Percentiles rank a stretch among this genome's conserved stretches.
phyloP scores from a whole-genome alignment of 2,888 invertebrate species.

The Brachyptera risi region DNA sequence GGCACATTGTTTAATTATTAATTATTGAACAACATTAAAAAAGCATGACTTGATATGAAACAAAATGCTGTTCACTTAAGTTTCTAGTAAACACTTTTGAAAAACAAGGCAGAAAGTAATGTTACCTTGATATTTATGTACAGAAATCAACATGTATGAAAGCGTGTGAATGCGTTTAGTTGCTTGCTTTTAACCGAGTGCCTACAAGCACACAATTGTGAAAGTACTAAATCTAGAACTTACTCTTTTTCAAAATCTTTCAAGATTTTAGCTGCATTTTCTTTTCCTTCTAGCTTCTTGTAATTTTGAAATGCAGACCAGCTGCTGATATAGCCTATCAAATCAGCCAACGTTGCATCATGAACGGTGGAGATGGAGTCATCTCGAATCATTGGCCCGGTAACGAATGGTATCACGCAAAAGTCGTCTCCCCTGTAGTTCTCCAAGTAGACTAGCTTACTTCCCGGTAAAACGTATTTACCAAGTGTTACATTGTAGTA shows the following conservation, averaged over 20 bases:
- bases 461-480: slow-evolving; percentile 36
- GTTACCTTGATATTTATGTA: slow-evolving; percentile 28
- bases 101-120: background rate
- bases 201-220: slow-evolving; percentile 1
- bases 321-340: slow-evolving; percentile 40
- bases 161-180: background rate
- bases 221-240: no score
- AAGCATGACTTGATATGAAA: background rate
- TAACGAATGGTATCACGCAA: slow-evolving; percentile 33
- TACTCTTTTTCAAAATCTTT: slow-evolving; percentile 38
- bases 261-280: slow-evolving; percentile 36
- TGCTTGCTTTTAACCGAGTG: background rate
- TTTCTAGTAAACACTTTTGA: no score
- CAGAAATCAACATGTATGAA: slow-evolving; percentile 25
- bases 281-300: slow-evolving; percentile 37
- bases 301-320: slow-evolving; percentile 42
- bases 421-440: slow-evolving; percentile 36
- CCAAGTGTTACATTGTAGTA: slow-evolving; percentile 35
- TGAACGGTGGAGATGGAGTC: slow-evolving; percentile 37
- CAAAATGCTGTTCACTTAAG: background rate
- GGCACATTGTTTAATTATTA: no score
- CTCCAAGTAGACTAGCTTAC: slow-evolving; percentile 37
- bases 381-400: slow-evolving; percentile 36
- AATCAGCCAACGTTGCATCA: slow-evolving; percentile 37
- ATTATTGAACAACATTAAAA: background rate